Conservation (phyloP, 1,140 invertebrate species). For the Gryllus bimaculatus region DNA sequence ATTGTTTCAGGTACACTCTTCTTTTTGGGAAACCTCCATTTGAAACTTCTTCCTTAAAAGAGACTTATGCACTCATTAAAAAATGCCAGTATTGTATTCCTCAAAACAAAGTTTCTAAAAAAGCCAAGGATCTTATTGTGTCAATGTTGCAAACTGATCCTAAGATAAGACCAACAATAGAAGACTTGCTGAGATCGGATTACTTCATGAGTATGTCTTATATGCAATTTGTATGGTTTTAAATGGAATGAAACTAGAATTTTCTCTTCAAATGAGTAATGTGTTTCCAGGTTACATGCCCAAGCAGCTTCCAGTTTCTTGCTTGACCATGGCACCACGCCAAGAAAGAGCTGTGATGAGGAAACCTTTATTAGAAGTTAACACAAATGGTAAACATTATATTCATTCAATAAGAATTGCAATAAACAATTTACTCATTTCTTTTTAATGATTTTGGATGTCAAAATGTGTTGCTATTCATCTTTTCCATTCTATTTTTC, state of each 20-base stretch:
- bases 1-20: conserved; percentile 62
- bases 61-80: conserved; percentile 88
- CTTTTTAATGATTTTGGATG: no score
- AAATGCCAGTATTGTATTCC: conserved; percentile 87
- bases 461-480: no score
- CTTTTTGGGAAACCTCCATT: conserved; percentile 92
- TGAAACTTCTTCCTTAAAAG: conserved; percentile 78
- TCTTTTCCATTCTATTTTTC: no score
- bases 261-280: not conserved
- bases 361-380: conserved; percentile 58
- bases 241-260: not conserved
- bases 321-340: conserved; percentile 83
- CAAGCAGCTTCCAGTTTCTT: conserved; percentile 70
- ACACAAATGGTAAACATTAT: conserved; percentile 28
- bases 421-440: not conserved
- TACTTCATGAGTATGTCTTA: conserved; percentile 42
- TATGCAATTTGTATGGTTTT: not conserved
- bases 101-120: conserved; percentile 39
- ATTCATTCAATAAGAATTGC: not conserved
- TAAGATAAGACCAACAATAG: conserved; percentile 64
- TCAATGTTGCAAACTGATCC: conserved; percentile 79
- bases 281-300: conserved; percentile 66
- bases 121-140: conserved; percentile 71
- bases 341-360: conserved; percentile 47
- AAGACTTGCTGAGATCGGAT: conserved; percentile 61